Evolutionary conservation across 2,113 vertebrate species (phyloP).

Genomic region (Psilopsiagon aymara): DNA sequence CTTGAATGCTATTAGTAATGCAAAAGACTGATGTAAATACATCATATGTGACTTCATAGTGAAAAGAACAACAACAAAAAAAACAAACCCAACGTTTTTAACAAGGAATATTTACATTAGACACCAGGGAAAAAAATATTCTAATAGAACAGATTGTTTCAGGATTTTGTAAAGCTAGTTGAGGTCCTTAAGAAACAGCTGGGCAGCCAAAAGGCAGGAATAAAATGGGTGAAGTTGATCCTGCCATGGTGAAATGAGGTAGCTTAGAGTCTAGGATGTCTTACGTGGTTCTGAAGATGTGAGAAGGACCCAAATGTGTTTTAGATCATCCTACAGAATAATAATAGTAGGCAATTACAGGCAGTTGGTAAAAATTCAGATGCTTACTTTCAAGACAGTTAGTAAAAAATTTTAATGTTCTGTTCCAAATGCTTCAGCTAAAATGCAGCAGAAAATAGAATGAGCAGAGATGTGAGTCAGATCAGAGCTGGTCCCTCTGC

Average conservation of each 20-base stretch:
- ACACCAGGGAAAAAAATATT: neutral
- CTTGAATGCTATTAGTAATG: neutral
- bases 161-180: neutral
- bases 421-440: neutral
- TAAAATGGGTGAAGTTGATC: neutral
- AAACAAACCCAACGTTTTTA: neutral
- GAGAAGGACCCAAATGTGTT: neutral
- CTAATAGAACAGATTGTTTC: neutral
- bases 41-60: neutral
- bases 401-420: neutral
- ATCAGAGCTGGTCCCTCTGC: neutral
- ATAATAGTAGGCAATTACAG: neutral
- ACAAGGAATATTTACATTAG: neutral
- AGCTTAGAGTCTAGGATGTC: neutral
- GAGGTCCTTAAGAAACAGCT: neutral
- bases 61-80: neutral
- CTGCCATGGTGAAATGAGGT: neutral
- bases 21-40: neutral
- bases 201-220: neutral
- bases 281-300: neutral
- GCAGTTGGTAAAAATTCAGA: neutral
- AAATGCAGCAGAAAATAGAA: neutral
- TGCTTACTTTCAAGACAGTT: neutral
- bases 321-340: neutral
- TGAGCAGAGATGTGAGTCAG: neutral